phyloP scores from a whole-genome alignment of 2,113 vertebrate species.

The Recurvirostra avosetta region DNA sequence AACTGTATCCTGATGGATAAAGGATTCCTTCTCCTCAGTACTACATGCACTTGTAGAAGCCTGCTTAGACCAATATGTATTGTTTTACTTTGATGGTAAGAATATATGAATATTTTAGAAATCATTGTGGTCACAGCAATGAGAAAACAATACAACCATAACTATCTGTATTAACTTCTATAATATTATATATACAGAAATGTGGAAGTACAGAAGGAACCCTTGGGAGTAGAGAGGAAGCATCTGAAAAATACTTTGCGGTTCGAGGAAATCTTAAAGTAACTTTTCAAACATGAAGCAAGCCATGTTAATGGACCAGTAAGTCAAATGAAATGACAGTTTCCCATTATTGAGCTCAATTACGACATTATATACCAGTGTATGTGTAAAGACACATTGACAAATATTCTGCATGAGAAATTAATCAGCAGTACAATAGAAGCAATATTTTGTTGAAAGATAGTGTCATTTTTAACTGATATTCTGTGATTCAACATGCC shows the following conservation, averaged over 20 bases:
- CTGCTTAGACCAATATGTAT: neutral
- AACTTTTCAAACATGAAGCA: neutral
- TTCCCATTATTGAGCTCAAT: neutral
- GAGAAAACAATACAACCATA: neutral
- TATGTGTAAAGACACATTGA: neutral
- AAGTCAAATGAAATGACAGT: neutral
- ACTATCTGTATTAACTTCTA: neutral
- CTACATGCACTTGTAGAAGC: neutral
- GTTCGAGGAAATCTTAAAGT: neutral
- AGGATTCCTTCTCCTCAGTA: neutral
- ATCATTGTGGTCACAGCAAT: neutral
- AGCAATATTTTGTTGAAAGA: neutral
- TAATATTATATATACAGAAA: neutral
- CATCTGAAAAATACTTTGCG: neutral
- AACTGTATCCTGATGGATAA: neutral
- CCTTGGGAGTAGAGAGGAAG: neutral
- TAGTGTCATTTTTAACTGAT: neutral
- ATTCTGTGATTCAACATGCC: neutral
- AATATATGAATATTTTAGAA: neutral
- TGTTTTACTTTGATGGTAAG: neutral
- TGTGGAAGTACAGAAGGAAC: neutral
- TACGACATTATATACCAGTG: neutral
- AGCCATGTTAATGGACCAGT: neutral
- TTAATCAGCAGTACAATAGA: neutral
- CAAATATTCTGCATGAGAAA: neutral